Base-by-base conservation (phyloP, 2,113 vertebrate species). In the Vulpes vulpes region DNA sequence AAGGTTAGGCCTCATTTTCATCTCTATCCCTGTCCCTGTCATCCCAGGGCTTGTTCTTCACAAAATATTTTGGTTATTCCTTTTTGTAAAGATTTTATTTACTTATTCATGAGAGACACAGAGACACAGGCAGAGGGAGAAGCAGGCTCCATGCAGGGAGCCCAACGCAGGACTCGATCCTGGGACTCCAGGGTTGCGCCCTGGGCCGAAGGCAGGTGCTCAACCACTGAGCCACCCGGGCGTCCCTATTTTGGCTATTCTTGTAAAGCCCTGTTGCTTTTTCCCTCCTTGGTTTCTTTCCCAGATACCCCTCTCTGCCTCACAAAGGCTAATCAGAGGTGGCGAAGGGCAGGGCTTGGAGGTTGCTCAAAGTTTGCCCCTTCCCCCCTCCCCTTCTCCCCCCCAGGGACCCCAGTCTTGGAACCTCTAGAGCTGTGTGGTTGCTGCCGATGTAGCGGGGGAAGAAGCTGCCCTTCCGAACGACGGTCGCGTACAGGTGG, bases 381-480 rank as follows among this genome's bases (percentile, higher is more conserved):
- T 32, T 49, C 35, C 53, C 65, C 53, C 6, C 38, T 16, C 17
- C 10, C 8, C 8, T 22, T n/a, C 7, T 22, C 38, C 7, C 0
- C 3, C 27, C 23, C 1, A 43, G 43, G 5, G 8, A 22, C 5
- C 81, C 76, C 43, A 1, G 30, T 5, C 49, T 51, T 2, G 8
- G 97, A 88, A 99, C 98, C 98, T 99, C 98, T 97, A 98, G 97
- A 27, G 98, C 97, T 17, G 97, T 97, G n/a, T 99, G 98, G 78
- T 95, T 98, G 60, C 98, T 83, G 12, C 83, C 95, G 0, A 82
- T 5, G 2, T 96, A 98, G 73, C 64, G 90, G 20, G 98, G 98
- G 30, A 99, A 91, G 96, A 91, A 79, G 89, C 97, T 98, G 93
- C 97, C 64, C 86, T 98, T 99, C 49, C 97, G 95, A 79, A 97